Evolutionary conservation across 1,140 invertebrate genomes (phyloP).

Genomic region (Hycleus cichorii): DNA sequence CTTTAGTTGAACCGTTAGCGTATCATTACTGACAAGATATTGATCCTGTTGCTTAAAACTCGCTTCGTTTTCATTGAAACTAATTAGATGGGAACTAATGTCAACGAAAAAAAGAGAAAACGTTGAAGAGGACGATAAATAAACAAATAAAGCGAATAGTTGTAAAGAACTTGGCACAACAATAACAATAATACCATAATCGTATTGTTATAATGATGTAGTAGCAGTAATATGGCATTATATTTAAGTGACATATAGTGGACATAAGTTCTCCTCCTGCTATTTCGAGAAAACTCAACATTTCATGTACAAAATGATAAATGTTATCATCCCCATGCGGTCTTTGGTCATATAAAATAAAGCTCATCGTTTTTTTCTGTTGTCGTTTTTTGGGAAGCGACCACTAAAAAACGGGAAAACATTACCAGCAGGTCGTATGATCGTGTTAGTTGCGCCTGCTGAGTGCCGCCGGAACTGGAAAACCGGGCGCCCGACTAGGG

Average conservation of each 20-base stretch:
- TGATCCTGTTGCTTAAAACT: no score
- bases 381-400: constrained; percentile 17
- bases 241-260: not conserved
- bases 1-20: no score
- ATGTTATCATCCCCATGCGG: constrained; percentile 33
- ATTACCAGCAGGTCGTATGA: constrained; percentile 39
- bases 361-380: constrained; percentile 27
- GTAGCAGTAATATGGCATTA: no score
- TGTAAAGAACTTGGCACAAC: no score
- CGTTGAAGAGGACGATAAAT: no score
- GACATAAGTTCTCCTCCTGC: constrained; percentile 18
- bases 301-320: constrained; percentile 26
- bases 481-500: constrained; percentile 6
- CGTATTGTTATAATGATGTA: no score
- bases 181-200: no score
- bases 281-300: not conserved
- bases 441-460: constrained; percentile 33
- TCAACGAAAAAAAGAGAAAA: no score
- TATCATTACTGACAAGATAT: no score
- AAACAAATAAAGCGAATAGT: no score
- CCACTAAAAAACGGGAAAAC: constrained; percentile 37
- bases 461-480: constrained; percentile 29
- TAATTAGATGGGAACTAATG: no score
- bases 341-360: constrained; percentile 32
- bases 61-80: no score